phyloP scores from a whole-genome alignment of 1,140 invertebrate species.

The Nomia melanderi region DNA sequence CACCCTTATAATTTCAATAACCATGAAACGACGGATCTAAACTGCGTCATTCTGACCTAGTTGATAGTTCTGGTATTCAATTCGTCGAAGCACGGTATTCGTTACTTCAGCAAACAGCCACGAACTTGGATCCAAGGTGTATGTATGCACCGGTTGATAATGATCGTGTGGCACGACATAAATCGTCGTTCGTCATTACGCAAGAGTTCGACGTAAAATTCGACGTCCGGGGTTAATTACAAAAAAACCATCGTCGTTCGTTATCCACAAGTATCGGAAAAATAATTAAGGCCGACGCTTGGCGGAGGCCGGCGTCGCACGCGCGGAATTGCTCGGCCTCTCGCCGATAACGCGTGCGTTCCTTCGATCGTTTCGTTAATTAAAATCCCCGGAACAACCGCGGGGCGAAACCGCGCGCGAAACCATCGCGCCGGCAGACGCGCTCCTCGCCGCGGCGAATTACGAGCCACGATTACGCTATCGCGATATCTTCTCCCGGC shows the following conservation, averaged over 20 bases:
- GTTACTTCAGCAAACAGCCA: no score
- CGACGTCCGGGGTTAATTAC: not conserved
- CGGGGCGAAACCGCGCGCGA: not conserved
- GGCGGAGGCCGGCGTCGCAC: not conserved
- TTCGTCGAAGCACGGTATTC: no score
- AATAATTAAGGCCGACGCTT: constrained; percentile 19
- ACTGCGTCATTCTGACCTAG: no score
- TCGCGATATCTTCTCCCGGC: not conserved
- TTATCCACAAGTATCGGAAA: constrained; percentile 9
- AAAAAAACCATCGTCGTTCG: not conserved
- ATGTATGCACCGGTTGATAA: not conserved
- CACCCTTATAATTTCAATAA: no score
- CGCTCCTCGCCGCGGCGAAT: not conserved
- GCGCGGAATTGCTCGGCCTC: not conserved
- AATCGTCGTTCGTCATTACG: not conserved
- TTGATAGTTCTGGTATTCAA: no score
- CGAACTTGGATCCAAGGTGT: not conserved
- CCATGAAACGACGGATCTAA: no score
- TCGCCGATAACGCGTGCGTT: not conserved
- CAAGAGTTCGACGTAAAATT: not conserved
- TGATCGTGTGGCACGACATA: not conserved
- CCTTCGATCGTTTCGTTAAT: constrained; percentile 5
- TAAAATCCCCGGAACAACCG: not conserved
- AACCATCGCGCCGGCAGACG: not conserved
- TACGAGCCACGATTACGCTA: not conserved